Conservation (phyloP, 2,797 vertebrate species). For the Onychomys leucogaster region DNA sequence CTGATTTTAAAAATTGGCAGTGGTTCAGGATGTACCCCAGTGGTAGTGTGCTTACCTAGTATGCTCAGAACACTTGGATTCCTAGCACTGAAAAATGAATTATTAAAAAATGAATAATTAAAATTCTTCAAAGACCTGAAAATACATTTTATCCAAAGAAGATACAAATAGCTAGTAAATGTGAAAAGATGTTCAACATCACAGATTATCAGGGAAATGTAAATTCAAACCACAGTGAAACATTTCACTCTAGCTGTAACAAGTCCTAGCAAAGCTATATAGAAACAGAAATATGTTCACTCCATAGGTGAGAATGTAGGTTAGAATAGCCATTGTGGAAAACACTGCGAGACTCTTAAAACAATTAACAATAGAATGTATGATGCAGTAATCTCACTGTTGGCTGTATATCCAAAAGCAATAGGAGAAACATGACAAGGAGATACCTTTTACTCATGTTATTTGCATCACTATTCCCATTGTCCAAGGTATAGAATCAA, state of each 20-base stretch:
- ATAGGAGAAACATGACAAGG: not conserved
- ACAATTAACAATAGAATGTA: not conserved
- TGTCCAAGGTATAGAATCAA: not conserved
- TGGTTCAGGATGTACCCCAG: too few relatives aligned
- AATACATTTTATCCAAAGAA: not conserved
- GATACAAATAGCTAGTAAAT: not conserved
- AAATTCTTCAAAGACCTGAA: not conserved
- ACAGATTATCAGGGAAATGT: not conserved
- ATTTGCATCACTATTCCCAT: not conserved
- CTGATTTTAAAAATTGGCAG: not conserved
- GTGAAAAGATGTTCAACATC: not conserved
- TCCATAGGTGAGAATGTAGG: not conserved
- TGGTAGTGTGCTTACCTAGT: not conserved
- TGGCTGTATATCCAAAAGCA: not conserved
- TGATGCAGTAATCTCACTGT: not conserved
- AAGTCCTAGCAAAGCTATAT: not conserved
- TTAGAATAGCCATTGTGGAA: not conserved
- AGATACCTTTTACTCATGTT: not conserved
- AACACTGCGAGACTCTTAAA: not conserved
- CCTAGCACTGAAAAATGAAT: not conserved
- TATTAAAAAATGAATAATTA: not conserved
- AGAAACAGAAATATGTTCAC: not conserved
- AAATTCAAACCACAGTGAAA: not conserved
- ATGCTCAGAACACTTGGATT: not conserved
- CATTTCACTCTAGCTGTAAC: not conserved